These are phyloP conservation scores for Synergus itoensis DNA, from an alignment of 2,888 invertebrate genomes.

Conservation along the genomic window DNA sequence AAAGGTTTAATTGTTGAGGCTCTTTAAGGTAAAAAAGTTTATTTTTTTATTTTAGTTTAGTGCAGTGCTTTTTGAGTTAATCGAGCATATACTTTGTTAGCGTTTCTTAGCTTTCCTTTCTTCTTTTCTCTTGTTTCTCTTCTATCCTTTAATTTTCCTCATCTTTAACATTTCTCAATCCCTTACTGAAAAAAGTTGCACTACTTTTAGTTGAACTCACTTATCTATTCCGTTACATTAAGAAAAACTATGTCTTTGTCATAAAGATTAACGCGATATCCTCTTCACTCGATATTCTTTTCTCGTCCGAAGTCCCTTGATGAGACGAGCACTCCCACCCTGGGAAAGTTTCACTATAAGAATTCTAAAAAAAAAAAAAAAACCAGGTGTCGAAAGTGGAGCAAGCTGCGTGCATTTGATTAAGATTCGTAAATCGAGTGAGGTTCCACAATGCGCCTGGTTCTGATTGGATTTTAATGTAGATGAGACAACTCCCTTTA, in stretches of 20 bases:
- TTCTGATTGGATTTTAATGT: constrained; percentile 64
- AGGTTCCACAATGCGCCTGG: constrained; percentile 19
- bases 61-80: not conserved
- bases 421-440: constrained; percentile 20
- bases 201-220: not conserved
- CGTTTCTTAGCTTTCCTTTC: not conserved
- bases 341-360: not conserved
- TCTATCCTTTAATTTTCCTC: not conserved
- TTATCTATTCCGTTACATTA: not conserved
- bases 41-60: not conserved
- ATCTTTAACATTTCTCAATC: not conserved
- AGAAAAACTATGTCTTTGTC: not conserved
- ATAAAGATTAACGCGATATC: constrained; percentile 34
- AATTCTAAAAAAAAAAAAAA: not conserved
- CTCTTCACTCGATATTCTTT: constrained; percentile 6
- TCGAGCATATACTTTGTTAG: not conserved
- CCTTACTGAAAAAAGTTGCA: not conserved
- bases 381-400: not conserved
- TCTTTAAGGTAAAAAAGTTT: no score
- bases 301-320: not conserved
- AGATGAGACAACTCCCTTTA: constrained; percentile 52
- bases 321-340: constrained; percentile 29
- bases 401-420: constrained; percentile 23
- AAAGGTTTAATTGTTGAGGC: no score
- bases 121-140: not conserved